Evolutionary conservation across 2,113 vertebrate species (phyloP), one percentile per base, ranked within the genome.

Genomic region (Nematolebias whitei): DNA sequence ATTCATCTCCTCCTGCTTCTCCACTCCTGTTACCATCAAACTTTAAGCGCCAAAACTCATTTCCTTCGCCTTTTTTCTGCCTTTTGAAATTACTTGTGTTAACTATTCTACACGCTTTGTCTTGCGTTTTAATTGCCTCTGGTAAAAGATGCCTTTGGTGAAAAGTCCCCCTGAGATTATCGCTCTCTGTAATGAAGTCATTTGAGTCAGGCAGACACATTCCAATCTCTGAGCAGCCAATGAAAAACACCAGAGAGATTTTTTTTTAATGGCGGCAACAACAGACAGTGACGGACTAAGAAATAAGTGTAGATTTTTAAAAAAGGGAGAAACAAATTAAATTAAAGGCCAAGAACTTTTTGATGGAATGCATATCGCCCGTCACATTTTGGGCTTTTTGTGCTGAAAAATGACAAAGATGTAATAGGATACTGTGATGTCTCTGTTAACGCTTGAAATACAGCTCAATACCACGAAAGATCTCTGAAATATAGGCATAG

Each of bases 101-200:
- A 77, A 81, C 74, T 20, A 24, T 74, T 75, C n/a, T 23, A 48
- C 63, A 65, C 35, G n/a, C 79, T 74, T 61, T 2, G 16, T 71
- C 76, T 76, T 74, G 75, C 61, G 55, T 76, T 64, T 67, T 59
- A 82, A 82, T 70, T 55, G 65, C 69, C 47, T 47, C 24, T 50
- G 44, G 53, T 61, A 57, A 60, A 55, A 52, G 55, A 75, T 48
- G 54, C 52, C 54, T 82, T 84, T 71, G 61, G 66, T 75, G 65
- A 68, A 74, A 51, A 68, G 79, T 70, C 58, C 71, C 69, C 76
- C 79, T 60, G 68, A 85, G 82, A 86, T 82, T 64, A 84, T 80
- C 74, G 63, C 82, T 68, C 79, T 56, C 78, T 63, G 78, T 86
- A 84, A 84, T 84, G 78, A 82, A 83, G 83, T 83, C 72, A 79